These are phyloP conservation scores for Trimorus sp. DNA, from an alignment of 2,888 invertebrate species.

Conservation along the genomic window DNA sequence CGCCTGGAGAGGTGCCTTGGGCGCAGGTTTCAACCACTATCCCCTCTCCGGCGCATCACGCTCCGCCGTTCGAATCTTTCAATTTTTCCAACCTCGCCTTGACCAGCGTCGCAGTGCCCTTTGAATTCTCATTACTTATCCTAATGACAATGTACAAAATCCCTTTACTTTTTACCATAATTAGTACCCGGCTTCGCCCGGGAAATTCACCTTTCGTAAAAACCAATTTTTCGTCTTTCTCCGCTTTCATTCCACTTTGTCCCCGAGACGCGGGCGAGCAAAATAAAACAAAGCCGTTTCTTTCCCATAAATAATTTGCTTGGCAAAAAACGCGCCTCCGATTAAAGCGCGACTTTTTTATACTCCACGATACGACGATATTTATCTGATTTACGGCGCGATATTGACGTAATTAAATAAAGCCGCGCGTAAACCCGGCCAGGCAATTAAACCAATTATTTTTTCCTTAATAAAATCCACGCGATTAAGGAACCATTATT, in stretches of 20 bases:
- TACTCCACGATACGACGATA: neutral
- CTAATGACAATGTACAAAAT: slow-evolving; percentile 41
- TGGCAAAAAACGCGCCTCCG: no score
- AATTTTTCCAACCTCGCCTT: slow-evolving; percentile 75
- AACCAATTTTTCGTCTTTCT: slow-evolving; percentile 2
- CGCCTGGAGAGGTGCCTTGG: slow-evolving; percentile 75
- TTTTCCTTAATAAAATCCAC: no score
- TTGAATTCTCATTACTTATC: slow-evolving; percentile 51
- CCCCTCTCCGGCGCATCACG: slow-evolving; percentile 69
- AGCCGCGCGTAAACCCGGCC: neutral
- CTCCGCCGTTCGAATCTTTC: slow-evolving; percentile 69
- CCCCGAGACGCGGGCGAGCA: neutral
- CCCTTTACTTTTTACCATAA: slow-evolving; percentile 40
- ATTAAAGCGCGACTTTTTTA: no score
- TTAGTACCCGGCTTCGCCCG: slow-evolving; percentile 21
- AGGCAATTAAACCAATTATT: neutral
- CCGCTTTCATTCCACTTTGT: slow-evolving; percentile 1
- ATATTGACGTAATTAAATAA: slow-evolving; percentile 1
- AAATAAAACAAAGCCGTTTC: no score
- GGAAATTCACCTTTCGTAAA: slow-evolving; percentile 10
- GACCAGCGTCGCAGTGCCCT: slow-evolving; percentile 45
- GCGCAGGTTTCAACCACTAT: slow-evolving; percentile 77
- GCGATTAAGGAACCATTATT: neutral
- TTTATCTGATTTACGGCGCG: neutral
- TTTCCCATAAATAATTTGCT: no score